Base-by-base conservation (phyloP, 2,113 vertebrate genomes). In the Callionymus lyra region DNA sequence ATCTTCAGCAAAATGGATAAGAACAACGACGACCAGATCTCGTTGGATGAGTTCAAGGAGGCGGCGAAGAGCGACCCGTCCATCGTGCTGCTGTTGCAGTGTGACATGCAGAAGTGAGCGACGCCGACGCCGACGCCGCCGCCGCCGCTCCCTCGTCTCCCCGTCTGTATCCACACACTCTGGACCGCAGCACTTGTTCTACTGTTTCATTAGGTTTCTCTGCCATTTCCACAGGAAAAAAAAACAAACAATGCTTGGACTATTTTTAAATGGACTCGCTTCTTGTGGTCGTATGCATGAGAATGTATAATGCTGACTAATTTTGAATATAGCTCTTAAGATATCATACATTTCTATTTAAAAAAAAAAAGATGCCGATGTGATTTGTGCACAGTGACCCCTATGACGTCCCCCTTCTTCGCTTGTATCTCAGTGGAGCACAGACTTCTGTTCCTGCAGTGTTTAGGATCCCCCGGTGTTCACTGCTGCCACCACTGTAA, bases 1-100 rank as follows among this genome's bases (percentile, higher is more conserved):
- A 99, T 99, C 85, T 99, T 99, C 90, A 96, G 92, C 81, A 99
- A 99, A 87, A 99, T 99, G 95, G 95, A 99, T 89, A 99, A 99
- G 85, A 99, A 99, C 89, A 96, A 99, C 87, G 95, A 99, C 0
- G 93, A 99, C 86, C 95, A 99, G 85, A 99, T 99, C 77, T 87
- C 93, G 19, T 81, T 99, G 87, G 95, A 98, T 44, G 95, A 99
- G 77, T 99, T 99, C 88, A 99, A 99, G 84, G 95, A 99, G 76
- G 95, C 95, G 38, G 94, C 94, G 51, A 98, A 97, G 86, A 97
- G 95, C 38, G 95, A 99, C 72, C 95, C 95, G 16, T 99, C 95
- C 87, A 99, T 99, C 18, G 95, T 99, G 78, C 87, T 98, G 82
- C 94, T 99, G 54, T 88, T 99, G 86, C 95, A 99, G 84, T 99